Evolutionary conservation across 2,797 vertebrate genomes (phyloP), one percentile per base, ranked within the genome.

Genomic region (Macroramphosus scolopax): DNA sequence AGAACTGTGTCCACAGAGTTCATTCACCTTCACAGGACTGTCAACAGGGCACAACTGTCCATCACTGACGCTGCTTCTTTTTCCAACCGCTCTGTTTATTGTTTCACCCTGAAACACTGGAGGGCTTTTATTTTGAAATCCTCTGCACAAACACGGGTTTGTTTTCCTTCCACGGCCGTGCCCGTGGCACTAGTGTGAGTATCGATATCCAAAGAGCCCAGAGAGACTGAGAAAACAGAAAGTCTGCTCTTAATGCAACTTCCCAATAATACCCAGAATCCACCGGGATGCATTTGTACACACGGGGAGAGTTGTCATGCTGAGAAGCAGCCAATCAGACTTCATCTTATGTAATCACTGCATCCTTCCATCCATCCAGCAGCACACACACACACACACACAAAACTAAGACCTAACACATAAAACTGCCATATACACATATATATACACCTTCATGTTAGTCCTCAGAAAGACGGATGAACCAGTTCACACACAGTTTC

Each of bases 261-360:
- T 65, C 72, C 59, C 46, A 50, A 61, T 67, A 65, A 73, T 82
- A 68, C 77, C 75, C 76, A 76, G 60, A 85, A 83, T 81, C 77
- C 82, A 49, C 33, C 2, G 0, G 49, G 53, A 37, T 63, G 47
- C 50, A 50, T 75, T 54, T 71, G 62, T 66, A 61, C 48, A 51
- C 40, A 20, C 35, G 22, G 3, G 50, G 46, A 42, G 51, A 28
- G 57, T 43, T 57, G 70, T 58, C 50, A 34, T 8, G 53, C 67
- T 77, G 34, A 15, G 39, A 62, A 64, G 52, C 54, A 73, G 65
- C 77, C 75, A 70, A 73, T 68, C 70, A 55, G 55, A 44, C 38
- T 25, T 44, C 3, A 2, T 45, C 2, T 82, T 78, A 75, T 67
- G 75, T 80, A 84, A 87, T 79, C 64, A 32, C 62, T 44, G 54